These are phyloP conservation scores for Ochropacha duplaris DNA, from an alignment of 2,888 invertebrate genomes.

Conservation along the genomic window DNA sequence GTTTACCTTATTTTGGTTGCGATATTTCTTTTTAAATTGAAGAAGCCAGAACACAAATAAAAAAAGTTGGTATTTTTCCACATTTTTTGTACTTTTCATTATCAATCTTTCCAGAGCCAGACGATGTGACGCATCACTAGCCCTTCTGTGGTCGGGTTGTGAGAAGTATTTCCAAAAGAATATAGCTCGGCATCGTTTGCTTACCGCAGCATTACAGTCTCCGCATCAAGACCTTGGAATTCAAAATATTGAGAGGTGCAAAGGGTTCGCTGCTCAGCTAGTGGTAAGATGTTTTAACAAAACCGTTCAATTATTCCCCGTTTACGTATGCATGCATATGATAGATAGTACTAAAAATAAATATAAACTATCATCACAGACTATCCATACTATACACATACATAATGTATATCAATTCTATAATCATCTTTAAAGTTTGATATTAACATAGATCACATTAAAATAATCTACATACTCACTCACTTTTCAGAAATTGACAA, in stretches of 20 bases:
- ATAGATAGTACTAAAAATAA: not conserved
- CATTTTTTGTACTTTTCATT: too few species aligned
- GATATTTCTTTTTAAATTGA: too few species aligned
- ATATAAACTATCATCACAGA: too few species aligned
- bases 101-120: conserved; percentile 49
- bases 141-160: conserved; percentile 87
- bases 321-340: too few species aligned
- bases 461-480: conserved; percentile 11
- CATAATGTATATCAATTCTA: not conserved
- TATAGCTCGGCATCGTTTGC: conserved; percentile 85
- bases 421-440: too few species aligned
- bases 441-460: not conserved
- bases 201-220: conserved; percentile 84
- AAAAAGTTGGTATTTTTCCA: too few species aligned
- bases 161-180: conserved; percentile 89
- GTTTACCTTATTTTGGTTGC: conserved; percentile 9
- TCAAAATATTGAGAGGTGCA: conserved; percentile 91
- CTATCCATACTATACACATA: too few species aligned
- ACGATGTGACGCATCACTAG: conserved; percentile 76
- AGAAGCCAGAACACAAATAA: too few species aligned
- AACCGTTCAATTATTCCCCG: too few species aligned
- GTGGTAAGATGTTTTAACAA: conserved; percentile 76
- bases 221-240: conserved; percentile 91
- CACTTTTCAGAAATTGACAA: conserved; percentile 82
- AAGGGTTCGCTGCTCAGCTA: conserved; percentile 92